These are phyloP conservation scores for Reticulitermes speratus DNA, from an alignment of 1,140 invertebrate species.

Conservation along the genomic window DNA sequence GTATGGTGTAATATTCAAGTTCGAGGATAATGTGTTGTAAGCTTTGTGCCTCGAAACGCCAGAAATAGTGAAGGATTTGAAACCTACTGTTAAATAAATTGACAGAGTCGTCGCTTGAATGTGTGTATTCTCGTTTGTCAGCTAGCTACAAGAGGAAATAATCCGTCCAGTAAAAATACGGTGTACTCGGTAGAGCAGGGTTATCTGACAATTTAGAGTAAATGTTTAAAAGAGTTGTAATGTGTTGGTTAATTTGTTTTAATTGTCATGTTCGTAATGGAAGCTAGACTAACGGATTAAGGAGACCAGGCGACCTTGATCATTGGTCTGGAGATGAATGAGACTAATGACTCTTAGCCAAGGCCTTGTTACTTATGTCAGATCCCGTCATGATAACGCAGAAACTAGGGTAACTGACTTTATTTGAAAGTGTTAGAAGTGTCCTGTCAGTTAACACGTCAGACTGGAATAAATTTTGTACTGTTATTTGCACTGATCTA, in stretches of 20 bases:
- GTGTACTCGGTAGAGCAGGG: too few species aligned
- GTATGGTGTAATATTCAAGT: too few species aligned
- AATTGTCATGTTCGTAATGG: background rate
- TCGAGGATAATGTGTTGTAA: too few species aligned
- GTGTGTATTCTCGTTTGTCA: background rate
- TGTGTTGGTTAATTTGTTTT: background rate
- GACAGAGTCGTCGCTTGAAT: background rate
- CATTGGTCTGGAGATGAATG: background rate
- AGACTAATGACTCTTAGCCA: background rate
- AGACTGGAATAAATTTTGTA: too few species aligned
- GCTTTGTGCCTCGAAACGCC: background rate
- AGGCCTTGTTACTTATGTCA: background rate
- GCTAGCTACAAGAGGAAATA: background rate
- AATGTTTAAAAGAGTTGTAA: background rate
- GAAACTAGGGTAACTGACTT: background rate
- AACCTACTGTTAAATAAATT: background rate
- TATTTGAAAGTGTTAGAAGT: background rate
- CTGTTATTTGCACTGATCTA: too few species aligned
- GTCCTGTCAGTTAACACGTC: too few species aligned
- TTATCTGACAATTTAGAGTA: background rate
- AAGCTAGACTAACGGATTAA: background rate
- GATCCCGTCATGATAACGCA: background rate
- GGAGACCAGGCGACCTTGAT: background rate
- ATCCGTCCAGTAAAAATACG: background rate
- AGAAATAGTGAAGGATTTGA: background rate